phyloP scores from a whole-genome alignment of 2,888 invertebrate species.

The Pseudococcus jackbeardsleyi region DNA sequence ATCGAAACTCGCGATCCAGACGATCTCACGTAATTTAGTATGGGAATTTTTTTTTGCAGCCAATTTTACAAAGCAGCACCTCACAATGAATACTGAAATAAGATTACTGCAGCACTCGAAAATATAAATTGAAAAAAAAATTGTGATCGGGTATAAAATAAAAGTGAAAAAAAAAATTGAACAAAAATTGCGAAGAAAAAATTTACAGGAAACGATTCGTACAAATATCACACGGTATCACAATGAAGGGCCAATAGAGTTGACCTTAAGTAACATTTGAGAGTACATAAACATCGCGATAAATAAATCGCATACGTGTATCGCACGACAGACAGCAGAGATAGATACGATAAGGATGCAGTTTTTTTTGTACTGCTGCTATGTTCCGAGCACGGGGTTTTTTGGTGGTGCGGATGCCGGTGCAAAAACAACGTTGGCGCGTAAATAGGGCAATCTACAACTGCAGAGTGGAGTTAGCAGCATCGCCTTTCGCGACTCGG shows the following conservation, averaged over 20 bases:
- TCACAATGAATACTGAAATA: background rate
- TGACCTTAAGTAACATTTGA: constrained; percentile 9
- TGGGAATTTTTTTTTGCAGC: too few species aligned
- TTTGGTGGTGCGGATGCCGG: background rate
- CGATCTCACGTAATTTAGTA: background rate
- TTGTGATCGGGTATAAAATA: background rate
- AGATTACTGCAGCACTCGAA: background rate
- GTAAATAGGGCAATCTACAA: constrained; percentile 59
- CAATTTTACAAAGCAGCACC: background rate
- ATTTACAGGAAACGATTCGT: background rate
- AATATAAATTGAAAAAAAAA: background rate
- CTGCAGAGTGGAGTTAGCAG: constrained; percentile 51
- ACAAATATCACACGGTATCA: constrained; percentile 30
- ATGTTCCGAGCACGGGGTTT: background rate
- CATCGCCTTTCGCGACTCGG: constrained; percentile 29
- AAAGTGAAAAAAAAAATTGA: background rate
- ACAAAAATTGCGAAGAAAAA: background rate
- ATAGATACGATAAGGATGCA: constrained; percentile 45
- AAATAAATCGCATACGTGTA: constrained; percentile 46
- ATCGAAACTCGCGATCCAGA: background rate
- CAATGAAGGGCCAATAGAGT: background rate
- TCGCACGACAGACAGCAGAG: background rate
- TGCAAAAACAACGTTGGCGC: constrained; percentile 45
- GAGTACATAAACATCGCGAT: constrained; percentile 16
- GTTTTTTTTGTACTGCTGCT: background rate